These are phyloP conservation scores for Danionella dracula DNA, from an alignment of 2,797 vertebrate species.

Conservation along the genomic window DNA sequence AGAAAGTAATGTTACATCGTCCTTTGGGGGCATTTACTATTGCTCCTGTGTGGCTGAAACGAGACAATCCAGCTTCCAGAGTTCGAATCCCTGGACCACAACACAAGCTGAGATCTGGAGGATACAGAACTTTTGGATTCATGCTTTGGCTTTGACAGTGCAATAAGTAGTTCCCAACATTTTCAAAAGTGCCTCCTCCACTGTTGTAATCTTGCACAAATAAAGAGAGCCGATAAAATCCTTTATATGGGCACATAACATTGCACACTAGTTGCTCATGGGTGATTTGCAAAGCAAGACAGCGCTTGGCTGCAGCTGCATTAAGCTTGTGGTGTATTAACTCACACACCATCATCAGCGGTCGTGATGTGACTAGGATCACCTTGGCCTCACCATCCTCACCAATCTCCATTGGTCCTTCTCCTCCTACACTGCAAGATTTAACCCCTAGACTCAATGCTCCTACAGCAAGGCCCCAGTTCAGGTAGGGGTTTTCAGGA, in stretches of 20 bases:
- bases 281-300: slow-evolving; percentile 70
- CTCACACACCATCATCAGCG: slow-evolving; percentile 68
- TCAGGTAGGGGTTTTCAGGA: slow-evolving; percentile 73
- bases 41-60: slow-evolving; percentile 66
- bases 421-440: slow-evolving; percentile 53
- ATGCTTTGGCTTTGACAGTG: slow-evolving; percentile 56
- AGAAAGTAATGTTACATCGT: slow-evolving; percentile 77
- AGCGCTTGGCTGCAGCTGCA: slow-evolving; percentile 60
- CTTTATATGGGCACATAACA: slow-evolving; percentile 62
- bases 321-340: slow-evolving; percentile 62
- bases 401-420: slow-evolving; percentile 50
- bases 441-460: slow-evolving; percentile 59
- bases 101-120: slow-evolving; percentile 57
- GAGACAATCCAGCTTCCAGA: slow-evolving; percentile 58
- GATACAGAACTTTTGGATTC: slow-evolving; percentile 64
- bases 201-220: slow-evolving; percentile 71
- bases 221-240: slow-evolving; percentile 70
- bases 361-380: slow-evolving; percentile 59
- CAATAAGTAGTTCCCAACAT: slow-evolving; percentile 69
- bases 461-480: slow-evolving; percentile 68
- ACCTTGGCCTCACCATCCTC: slow-evolving; percentile 56
- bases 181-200: slow-evolving; percentile 63
- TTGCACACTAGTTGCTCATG: slow-evolving; percentile 65
- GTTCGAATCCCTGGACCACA: slow-evolving; percentile 72
- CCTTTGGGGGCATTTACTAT: slow-evolving; percentile 69